Percentiles rank a stretch among this genome's conserved stretches.
These are phyloP conservation scores for Drosophila tani DNA, from an alignment of 1,140 invertebrate species.

Conservation along the genomic window DNA sequence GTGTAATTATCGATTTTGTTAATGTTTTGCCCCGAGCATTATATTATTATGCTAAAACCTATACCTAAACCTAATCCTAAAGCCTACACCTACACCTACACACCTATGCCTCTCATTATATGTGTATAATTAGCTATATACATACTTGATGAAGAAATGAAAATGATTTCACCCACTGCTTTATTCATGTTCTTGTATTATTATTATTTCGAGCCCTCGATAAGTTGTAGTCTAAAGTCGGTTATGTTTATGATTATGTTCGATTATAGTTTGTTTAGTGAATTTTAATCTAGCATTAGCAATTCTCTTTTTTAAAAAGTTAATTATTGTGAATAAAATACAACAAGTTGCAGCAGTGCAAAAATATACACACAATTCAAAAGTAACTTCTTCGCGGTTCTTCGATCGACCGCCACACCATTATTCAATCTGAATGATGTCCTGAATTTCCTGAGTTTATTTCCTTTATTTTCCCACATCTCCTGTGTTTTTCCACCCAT, in stretches of 20 bases:
- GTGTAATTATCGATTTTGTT: constrained; percentile 83
- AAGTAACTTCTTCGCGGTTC: constrained; percentile 14
- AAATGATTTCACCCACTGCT: constrained; percentile 79
- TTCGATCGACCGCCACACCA: background rate
- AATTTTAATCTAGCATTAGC: constrained; percentile 81
- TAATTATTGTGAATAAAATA: constrained; percentile 83
- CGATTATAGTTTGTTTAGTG: constrained; percentile 83
- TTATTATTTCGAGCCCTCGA: constrained; percentile 74
- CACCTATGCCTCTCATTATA: constrained; percentile 45
- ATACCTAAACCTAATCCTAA: constrained; percentile 32
- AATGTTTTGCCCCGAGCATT: constrained; percentile 81
- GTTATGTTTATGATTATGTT: constrained; percentile 83
- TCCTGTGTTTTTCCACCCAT: constrained; percentile 13
- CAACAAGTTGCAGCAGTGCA: constrained; percentile 72
- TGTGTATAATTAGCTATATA: constrained; percentile 51
- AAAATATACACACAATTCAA: constrained; percentile 69
- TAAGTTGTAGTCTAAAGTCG: constrained; percentile 82
- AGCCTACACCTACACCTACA: constrained; percentile 34
- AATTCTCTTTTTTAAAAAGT: constrained; percentile 84
- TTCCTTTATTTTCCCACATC: constrained; percentile 9
- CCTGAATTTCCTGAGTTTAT: background rate
- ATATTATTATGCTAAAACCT: constrained; percentile 62
- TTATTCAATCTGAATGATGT: background rate
- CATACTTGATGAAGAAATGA: constrained; percentile 68
- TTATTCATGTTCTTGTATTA: constrained; percentile 81